Evolutionary conservation across 2,888 invertebrate genomes (phyloP).

Genomic region (Omphaloscelis lunosa): DNA sequence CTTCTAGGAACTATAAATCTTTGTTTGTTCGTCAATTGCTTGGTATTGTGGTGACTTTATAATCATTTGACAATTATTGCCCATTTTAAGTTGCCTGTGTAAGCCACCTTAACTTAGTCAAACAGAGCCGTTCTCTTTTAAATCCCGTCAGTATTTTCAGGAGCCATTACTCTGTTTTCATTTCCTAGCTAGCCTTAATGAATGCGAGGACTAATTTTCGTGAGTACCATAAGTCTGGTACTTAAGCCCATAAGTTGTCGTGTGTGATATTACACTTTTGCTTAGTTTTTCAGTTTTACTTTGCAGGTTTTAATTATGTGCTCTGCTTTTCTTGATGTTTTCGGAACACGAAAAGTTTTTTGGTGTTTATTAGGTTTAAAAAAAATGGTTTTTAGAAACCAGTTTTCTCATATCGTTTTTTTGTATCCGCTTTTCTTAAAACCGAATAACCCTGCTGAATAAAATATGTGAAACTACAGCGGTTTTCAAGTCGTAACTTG

Average conservation of each 20-base stretch:
- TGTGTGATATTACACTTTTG: conserved; percentile 37
- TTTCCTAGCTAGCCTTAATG: conserved; percentile 54
- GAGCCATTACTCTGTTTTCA: conserved; percentile 52
- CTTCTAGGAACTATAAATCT: not conserved
- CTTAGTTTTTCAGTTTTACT: conserved; percentile 26
- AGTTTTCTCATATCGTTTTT: not conserved
- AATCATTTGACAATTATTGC: not conserved
- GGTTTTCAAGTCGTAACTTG: too few relatives aligned
- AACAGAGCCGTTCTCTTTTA: conserved; percentile 41
- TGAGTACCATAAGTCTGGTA: conserved; percentile 52
- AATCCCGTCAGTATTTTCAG: conserved; percentile 46
- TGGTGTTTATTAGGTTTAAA: too few relatives aligned
- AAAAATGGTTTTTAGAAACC: too few relatives aligned
- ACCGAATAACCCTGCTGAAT: not conserved
- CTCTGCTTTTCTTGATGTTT: conserved; percentile 26
- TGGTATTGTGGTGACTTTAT: not conserved
- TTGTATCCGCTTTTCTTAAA: not conserved
- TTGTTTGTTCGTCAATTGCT: not conserved
- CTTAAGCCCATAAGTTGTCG: conserved; percentile 32
- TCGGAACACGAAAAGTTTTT: conserved; percentile 8
- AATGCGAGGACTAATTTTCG: conserved; percentile 61
- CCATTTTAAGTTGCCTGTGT: not conserved
- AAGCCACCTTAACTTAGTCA: conserved; percentile 5
- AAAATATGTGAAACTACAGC: not conserved
- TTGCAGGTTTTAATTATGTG: conserved; percentile 42